Percentiles rank a stretch among this genome's conserved stretches.
phyloP scores from a whole-genome alignment of 2,888 invertebrate genomes.

The Acleris holmiana region DNA sequence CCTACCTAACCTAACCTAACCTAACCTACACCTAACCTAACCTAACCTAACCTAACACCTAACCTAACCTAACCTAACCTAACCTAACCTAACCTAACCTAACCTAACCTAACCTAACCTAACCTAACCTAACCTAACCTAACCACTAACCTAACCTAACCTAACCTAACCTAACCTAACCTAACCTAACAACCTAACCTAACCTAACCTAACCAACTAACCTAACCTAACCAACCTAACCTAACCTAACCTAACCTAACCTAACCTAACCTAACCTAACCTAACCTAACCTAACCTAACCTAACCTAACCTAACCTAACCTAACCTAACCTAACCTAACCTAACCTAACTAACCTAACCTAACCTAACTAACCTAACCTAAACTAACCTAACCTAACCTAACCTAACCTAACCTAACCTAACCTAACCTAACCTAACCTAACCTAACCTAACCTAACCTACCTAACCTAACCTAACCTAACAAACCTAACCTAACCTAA shows the following conservation, averaged over 20 bases:
- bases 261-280: constrained; percentile 10
- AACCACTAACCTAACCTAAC: constrained; percentile 24
- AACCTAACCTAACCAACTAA: constrained; percentile 7
- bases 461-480: constrained; percentile 11
- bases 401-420: constrained; percentile 9
- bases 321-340: constrained; percentile 13
- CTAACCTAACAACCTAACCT: constrained; percentile 10
- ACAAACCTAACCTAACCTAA: constrained; percentile 12
- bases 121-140: constrained; percentile 34
- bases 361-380: constrained; percentile 10
- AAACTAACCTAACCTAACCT: constrained; percentile 12
- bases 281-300: constrained; percentile 9
- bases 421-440: constrained; percentile 12
- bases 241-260: constrained; percentile 8
- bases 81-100: constrained; percentile 41
- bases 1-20: constrained; percentile 9
- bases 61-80: too few relatives aligned
- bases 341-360: constrained; percentile 12
- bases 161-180: constrained; percentile 19
- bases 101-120: constrained; percentile 43
- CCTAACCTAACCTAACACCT: constrained; percentile 3
- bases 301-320: constrained; percentile 3
- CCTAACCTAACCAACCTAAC: constrained; percentile 1
- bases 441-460: constrained; percentile 3
- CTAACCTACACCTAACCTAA: constrained; percentile 10